Percentiles rank a stretch among this genome's conserved stretches.
These are phyloP conservation scores for Manis pentadactyla DNA, from an alignment of 2,797 vertebrate species.

Conservation along the genomic window DNA sequence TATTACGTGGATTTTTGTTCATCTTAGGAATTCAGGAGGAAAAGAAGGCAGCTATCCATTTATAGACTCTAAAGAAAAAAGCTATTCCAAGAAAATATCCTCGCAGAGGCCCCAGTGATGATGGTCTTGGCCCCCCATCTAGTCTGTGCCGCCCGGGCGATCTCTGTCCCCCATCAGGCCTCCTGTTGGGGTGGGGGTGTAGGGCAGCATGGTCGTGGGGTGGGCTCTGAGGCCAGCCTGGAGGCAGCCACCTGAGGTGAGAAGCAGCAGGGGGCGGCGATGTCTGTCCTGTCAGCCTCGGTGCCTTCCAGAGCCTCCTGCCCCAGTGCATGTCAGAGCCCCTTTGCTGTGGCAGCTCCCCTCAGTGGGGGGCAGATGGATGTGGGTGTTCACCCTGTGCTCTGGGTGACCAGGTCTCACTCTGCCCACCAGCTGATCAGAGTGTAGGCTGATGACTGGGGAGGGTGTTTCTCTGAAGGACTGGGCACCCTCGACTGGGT, in stretches of 20 bases:
- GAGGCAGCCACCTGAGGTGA: accelerated
- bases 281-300: not conserved
- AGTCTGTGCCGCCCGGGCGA: not conserved
- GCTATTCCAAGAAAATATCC: not conserved
- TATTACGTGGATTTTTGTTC: not conserved
- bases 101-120: accelerated
- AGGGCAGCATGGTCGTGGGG: not conserved
- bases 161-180: not conserved
- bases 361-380: not conserved
- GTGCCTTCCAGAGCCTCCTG: not conserved
- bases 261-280: not conserved
- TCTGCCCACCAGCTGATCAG: not conserved
- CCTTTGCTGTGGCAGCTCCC: not conserved
- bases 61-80: not conserved
- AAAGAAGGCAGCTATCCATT: not conserved
- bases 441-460: not conserved
- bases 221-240: accelerated
- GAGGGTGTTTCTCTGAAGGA: no score
- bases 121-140: not conserved
- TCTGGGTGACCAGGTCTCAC: not conserved
- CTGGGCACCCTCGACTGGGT: not conserved
- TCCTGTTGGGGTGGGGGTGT: accelerated
- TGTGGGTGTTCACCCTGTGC: not conserved
- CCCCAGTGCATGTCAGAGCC: no score
- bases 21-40: not conserved